Base-by-base conservation (phyloP, 1,140 invertebrate genomes). In the Diachasmimorpha longicaudata region DNA sequence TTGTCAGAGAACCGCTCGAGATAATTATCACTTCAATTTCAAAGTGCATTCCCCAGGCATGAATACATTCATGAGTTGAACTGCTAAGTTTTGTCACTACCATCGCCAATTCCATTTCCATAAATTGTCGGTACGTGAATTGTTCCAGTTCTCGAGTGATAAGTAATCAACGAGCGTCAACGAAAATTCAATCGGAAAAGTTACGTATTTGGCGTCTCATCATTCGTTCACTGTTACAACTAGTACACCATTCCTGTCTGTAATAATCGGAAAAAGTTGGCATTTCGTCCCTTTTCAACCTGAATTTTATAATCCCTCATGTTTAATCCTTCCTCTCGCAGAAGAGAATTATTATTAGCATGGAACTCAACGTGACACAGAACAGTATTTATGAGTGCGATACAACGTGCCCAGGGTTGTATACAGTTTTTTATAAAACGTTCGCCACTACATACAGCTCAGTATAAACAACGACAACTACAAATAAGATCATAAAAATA, bases 391-490 rank as follows among this genome's bases (percentile, higher is more conserved):
- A 69, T 36, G 72, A 74, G n/a, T 48, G 36, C 42, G 44, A 46
- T 21, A 19, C 31, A 74, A 74, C 72, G 44, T 74, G 72, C 44
- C 23, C 63, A 9, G 63, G 36, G 10, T 68, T 68, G 31, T 19
- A 0, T 16, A n/a, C n/a, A 1, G 0, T 52, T 74, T 68, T 74
- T 31, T 42, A 14, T 3, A 10, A 13, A 36, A 66, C 19, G 25
- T 69, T 36, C 48, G 63, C 31, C 14, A 25, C 21, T 66, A 6
- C 19, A 42, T 73, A 48, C 37, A 68, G 48, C 44, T n/a, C 2
- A 46, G 71, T 37, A n/a, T 74, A 74, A 74, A 68, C 72, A 73
- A 73, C 63, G 72, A 69, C 46, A 73, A 73, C 63, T 63, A 69
- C 46, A 68, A 74, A 58, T 55, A 74, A 68, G 48, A 55, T 36